Percentiles rank a stretch among this genome's conserved stretches.
phyloP scores from a whole-genome alignment of 2,888 invertebrate genomes.

The Calameuta idolon region DNA sequence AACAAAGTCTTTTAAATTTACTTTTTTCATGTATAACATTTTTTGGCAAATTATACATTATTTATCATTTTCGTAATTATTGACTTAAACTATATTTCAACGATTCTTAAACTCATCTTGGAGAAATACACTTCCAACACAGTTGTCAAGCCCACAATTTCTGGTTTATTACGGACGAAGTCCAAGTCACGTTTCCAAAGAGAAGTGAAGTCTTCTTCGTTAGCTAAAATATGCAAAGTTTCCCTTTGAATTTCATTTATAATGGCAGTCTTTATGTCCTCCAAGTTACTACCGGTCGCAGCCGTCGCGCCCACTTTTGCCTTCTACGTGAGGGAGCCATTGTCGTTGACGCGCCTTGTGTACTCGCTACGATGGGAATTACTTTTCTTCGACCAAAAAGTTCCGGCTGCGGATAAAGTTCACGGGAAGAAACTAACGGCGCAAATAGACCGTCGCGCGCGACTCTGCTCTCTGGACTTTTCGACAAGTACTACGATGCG shows the following conservation, averaged over 20 bases:
- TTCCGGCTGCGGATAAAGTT: neutral
- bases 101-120: neutral
- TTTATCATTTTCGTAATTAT: neutral
- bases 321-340: neutral
- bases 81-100: neutral
- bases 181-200: neutral
- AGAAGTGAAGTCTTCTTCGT: neutral
- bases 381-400: neutral
- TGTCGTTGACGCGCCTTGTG: neutral
- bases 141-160: neutral
- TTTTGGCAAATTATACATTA: neutral
- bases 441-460: neutral
- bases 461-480: neutral
- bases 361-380: neutral
- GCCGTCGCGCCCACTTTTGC: neutral
- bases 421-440: neutral
- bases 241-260: neutral
- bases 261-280: neutral
- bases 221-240: neutral
- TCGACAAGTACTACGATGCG: neutral
- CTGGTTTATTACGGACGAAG: neutral
- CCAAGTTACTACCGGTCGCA: neutral
- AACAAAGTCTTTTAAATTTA: neutral
- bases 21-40: neutral
- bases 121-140: neutral